phyloP scores from a whole-genome alignment of 2,797 vertebrate species.

The Vultur gryphus region DNA sequence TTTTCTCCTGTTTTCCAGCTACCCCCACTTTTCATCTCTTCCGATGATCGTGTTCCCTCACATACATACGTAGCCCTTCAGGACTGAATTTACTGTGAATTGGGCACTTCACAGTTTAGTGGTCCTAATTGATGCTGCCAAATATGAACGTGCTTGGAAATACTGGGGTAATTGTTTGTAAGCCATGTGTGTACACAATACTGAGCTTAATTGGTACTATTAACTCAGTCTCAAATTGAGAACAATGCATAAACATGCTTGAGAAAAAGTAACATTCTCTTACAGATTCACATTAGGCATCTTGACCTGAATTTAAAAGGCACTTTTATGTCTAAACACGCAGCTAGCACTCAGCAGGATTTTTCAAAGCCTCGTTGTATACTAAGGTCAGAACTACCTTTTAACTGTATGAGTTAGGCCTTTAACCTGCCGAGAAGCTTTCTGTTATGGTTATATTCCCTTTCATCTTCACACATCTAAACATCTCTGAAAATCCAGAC shows the following conservation, averaged over 20 bases:
- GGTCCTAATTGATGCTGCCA: neutral
- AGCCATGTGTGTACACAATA: neutral
- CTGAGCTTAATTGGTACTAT: neutral
- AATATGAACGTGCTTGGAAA: neutral
- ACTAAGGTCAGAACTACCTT: neutral
- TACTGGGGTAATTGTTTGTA: neutral
- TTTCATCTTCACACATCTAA: neutral
- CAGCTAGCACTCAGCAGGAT: neutral
- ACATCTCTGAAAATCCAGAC: neutral
- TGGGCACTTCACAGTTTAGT: neutral
- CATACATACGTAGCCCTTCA: neutral
- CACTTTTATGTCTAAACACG: neutral
- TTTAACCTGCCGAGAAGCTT: neutral
- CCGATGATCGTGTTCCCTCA: neutral
- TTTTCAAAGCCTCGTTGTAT: neutral
- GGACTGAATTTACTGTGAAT: neutral
- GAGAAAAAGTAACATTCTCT: neutral
- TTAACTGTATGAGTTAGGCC: neutral
- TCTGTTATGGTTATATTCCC: neutral
- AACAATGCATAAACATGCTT: neutral
- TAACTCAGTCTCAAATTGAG: neutral
- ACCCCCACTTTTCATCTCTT: neutral
- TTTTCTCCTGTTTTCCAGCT: neutral
- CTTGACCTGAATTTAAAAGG: constrained; percentile 10
- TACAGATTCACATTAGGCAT: neutral